Base-by-base conservation (phyloP, 2,113 vertebrate genomes). In the Ameiurus melas region DNA sequence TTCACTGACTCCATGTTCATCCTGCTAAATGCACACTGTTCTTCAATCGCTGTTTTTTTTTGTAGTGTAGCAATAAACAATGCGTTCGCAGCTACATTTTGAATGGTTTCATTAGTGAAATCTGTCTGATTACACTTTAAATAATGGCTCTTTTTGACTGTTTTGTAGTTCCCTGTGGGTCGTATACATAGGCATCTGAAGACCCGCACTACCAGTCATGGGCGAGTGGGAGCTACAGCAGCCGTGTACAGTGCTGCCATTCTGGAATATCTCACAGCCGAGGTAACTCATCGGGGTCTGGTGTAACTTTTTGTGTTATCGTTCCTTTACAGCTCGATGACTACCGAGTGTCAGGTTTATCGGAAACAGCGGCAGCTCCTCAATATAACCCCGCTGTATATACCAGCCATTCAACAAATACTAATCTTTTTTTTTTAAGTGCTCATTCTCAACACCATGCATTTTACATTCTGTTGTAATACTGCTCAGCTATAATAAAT, bases 101-200 rank as follows among this genome's bases (percentile, higher is more conserved):
- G 13, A 55, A 19, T 70, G 17, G 5, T 75, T 58, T 43, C 27
- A 55, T 33, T 60, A 75, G 55, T 60, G 30, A 25, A 27, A 73
- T 73, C 1, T 4, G 16, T 71, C 10, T 39, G 30, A 8, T 36
- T 25, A 12, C 36, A 39, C 25, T 27, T 27, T 57, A 39, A 87
- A 55, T 81, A 27, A 20, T 81, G 2, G 27, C n/a, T 22, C 39
- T 33, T 22, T 68, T 19, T 6, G 10, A 64, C 30, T 85, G 25
- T 85, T 89, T 89, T 36, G 83, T 92, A 99, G 98, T 99, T 99
- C 91, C 98, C 98, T 0, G 98, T 99, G 79, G 98, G 98, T 71
- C 97, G 97, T 93, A 99, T 99, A 94, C 98, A 99, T 92, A 96
- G 98, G 94, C 98, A 99, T 93, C 94, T 99, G 95, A 99, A 99